Percentiles rank a stretch among this genome's conserved stretches.
phyloP scores from a whole-genome alignment of 2,888 invertebrate genomes.

The Mythimna ferrago region DNA sequence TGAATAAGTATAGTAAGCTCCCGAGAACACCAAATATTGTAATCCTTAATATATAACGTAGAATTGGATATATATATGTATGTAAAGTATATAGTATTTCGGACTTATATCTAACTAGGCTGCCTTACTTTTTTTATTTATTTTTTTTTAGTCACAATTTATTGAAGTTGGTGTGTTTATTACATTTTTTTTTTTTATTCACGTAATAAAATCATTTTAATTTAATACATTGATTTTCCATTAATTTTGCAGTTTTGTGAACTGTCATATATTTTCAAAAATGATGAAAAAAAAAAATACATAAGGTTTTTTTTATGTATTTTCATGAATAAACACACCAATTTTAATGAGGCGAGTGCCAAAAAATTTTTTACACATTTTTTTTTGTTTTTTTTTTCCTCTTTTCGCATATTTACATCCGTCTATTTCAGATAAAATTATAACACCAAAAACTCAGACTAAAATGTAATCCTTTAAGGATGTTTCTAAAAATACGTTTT shows the following conservation, averaged over 20 bases:
- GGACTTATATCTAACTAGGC: conserved; percentile 56
- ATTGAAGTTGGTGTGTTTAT: conserved; percentile 56
- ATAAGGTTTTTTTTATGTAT: background rate
- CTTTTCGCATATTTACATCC: conserved; percentile 71
- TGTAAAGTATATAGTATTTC: conserved; percentile 60
- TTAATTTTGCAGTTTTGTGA: background rate
- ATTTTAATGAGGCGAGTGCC: conserved; percentile 68
- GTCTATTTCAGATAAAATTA: conserved; percentile 78
- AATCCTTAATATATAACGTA: conserved; percentile 67
- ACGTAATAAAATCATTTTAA: background rate
- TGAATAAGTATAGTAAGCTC: conserved; percentile 82
- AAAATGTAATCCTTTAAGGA: conserved; percentile 83
- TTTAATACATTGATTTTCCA: background rate
- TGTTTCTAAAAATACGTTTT: conserved; percentile 76
- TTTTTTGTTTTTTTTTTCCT: conserved; percentile 24
- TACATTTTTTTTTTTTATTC: background rate
- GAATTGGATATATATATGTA: conserved; percentile 66
- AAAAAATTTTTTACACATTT: conserved; percentile 67
- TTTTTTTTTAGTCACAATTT: conserved; percentile 53
- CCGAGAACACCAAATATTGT: conserved; percentile 73
- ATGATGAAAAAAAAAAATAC: background rate
- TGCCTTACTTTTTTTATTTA: conserved; percentile 54
- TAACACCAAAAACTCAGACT: conserved; percentile 87
- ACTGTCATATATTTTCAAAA: background rate
- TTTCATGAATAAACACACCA: conserved; percentile 41